Percentiles rank a stretch among this genome's conserved stretches.
phyloP scores from a whole-genome alignment of 2,113 vertebrate genomes.

The Natator depressus region DNA sequence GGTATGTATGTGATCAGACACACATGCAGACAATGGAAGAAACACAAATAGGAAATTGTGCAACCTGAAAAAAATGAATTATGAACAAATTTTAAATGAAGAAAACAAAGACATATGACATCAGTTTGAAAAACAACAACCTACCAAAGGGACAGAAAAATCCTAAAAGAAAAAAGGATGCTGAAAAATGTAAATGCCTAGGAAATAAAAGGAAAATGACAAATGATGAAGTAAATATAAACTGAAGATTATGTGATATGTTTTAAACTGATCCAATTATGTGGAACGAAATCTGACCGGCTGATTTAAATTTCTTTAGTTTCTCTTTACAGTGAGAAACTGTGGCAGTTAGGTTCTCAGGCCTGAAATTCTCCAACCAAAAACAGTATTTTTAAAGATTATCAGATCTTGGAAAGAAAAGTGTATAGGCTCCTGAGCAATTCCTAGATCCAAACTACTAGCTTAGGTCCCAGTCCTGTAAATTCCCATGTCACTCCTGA shows the following conservation, averaged over 20 bases:
- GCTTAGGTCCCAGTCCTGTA: no score
- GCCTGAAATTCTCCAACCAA: not conserved
- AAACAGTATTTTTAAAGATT: not conserved
- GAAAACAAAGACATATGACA: not conserved
- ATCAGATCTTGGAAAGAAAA: slow-evolving; percentile 1
- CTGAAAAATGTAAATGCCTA: not conserved
- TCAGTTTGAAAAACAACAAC: not conserved
- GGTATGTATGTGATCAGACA: not conserved
- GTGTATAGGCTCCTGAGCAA: no score
- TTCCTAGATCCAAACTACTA: no score
- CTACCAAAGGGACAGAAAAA: not conserved
- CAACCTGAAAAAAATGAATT: not conserved
- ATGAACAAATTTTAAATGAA: not conserved
- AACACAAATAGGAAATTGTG: not conserved
- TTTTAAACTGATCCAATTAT: not conserved
- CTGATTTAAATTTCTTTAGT: not conserved
- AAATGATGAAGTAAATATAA: not conserved
- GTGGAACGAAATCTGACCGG: not conserved
- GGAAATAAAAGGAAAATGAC: not conserved
- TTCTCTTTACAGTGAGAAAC: not conserved
- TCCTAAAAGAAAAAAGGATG: not conserved
- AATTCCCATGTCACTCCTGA: no score
- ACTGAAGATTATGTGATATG: not conserved
- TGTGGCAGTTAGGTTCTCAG: not conserved
- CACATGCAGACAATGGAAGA: not conserved